phyloP scores from a whole-genome alignment of 2,888 invertebrate species.

The Oligia strigilis region DNA sequence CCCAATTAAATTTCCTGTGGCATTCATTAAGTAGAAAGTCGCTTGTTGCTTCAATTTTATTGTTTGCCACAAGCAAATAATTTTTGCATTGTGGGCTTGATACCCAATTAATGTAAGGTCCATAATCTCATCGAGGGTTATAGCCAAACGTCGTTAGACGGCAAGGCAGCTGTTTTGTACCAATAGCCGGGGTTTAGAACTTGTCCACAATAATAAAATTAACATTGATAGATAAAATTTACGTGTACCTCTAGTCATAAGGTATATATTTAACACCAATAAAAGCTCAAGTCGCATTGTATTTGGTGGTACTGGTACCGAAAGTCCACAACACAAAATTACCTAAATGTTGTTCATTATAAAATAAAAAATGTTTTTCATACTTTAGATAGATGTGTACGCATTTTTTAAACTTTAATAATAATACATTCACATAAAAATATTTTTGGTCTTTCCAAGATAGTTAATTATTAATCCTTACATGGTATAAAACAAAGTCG shows the following conservation, averaged over 20 bases:
- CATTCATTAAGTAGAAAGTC: background rate
- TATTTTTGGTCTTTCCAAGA: slow-evolving; percentile 15
- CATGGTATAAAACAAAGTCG: no score
- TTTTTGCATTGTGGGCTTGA: no score
- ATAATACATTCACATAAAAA: slow-evolving; percentile 14
- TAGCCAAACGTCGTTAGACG: background rate
- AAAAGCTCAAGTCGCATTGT: slow-evolving; percentile 53
- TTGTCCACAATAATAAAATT: slow-evolving; percentile 2
- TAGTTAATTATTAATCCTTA: slow-evolving; percentile 11
- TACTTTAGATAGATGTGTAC: slow-evolving; percentile 44
- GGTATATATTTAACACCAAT: slow-evolving; percentile 52
- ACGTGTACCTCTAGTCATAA: slow-evolving; percentile 71
- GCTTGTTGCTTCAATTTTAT: no score
- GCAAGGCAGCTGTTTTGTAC: background rate
- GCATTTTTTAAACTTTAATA: slow-evolving; percentile 44
- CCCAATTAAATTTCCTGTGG: background rate
- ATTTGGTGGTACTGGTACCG: slow-evolving; percentile 31
- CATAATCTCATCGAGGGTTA: background rate
- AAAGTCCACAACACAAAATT: slow-evolving; percentile 43
- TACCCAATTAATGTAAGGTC: background rate
- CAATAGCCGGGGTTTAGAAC: slow-evolving; percentile 14
- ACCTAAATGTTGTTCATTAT: slow-evolving; percentile 55
- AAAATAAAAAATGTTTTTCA: slow-evolving; percentile 40
- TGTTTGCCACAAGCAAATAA: no score
- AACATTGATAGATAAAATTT: slow-evolving; percentile 12